phyloP scores from a whole-genome alignment of 2,888 invertebrate species.

The Phymatocera aterrima region DNA sequence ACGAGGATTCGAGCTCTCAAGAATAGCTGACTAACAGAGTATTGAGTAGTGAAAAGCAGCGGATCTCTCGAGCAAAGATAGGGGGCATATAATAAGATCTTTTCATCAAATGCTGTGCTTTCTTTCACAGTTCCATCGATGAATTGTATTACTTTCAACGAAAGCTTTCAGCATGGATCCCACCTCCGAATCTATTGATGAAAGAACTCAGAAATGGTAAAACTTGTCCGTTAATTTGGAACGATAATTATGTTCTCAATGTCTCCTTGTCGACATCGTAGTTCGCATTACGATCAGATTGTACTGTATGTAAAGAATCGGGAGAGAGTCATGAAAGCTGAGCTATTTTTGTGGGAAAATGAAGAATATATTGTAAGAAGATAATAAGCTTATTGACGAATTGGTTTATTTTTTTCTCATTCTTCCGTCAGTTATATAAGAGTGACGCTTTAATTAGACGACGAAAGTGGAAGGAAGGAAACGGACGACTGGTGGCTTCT shows the following conservation, averaged over 20 bases:
- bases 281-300: too few species aligned
- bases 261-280: background rate
- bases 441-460: slow-evolving; percentile 37
- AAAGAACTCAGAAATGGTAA: background rate
- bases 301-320: too few species aligned
- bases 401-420: slow-evolving; percentile 25
- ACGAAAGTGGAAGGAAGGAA: slow-evolving; percentile 1
- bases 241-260: background rate
- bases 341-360: background rate
- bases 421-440: slow-evolving; percentile 4
- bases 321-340: background rate
- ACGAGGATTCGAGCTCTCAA: background rate
- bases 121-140: too few species aligned
- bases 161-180: too few species aligned
- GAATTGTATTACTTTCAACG: too few species aligned
- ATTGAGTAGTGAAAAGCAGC: background rate
- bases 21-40: background rate
- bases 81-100: too few species aligned
- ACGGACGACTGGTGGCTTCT: background rate
- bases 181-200: background rate
- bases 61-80: background rate
- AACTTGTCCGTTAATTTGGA: background rate
- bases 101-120: too few species aligned
- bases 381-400: slow-evolving; percentile 25
- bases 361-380: too few species aligned